Evolutionary conservation across 37 sponge, comb jelly and placozoan species (phyloP).

Genomic region (Amphimedon queenslandica): DNA sequence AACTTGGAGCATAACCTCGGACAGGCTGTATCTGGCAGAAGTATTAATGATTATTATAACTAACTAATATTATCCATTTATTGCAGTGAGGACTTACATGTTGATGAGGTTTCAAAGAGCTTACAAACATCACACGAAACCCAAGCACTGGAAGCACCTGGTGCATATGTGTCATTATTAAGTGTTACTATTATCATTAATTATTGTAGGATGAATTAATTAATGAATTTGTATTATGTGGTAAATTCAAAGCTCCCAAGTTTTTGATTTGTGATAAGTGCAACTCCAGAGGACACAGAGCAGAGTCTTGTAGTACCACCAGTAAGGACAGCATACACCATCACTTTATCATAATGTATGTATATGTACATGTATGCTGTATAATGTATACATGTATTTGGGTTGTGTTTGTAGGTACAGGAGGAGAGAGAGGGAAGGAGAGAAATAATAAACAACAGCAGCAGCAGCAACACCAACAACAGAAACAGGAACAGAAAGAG

Average conservation of each 20-base stretch:
- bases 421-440: too few species aligned
- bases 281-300: slow-evolving; percentile 26
- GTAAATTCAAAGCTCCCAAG: slow-evolving; percentile 31
- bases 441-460: too few species aligned
- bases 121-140: slow-evolving; percentile 8
- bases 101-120: slow-evolving; percentile 37
- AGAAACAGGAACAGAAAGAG: too few species aligned
- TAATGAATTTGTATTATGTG: slow-evolving; percentile 16
- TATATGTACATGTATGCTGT: too few species aligned
- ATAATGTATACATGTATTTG: too few species aligned
- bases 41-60: slow-evolving; percentile 15
- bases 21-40: slow-evolving; percentile 31
- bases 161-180: background rate
- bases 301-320: too few species aligned
- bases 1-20: slow-evolving; percentile 85
- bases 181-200: background rate
- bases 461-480: too few species aligned
- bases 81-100: slow-evolving; percentile 52
- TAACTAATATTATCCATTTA: background rate
- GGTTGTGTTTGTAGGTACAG: too few species aligned
- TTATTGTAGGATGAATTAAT: slow-evolving; percentile 18
- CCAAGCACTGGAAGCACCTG: slow-evolving; percentile 18
- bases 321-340: too few species aligned
- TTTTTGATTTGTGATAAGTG: slow-evolving; percentile 26
- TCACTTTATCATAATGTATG: too few species aligned